Evolutionary conservation across 2,113 vertebrate species (phyloP).

Genomic region (Ascaphus truei): DNA sequence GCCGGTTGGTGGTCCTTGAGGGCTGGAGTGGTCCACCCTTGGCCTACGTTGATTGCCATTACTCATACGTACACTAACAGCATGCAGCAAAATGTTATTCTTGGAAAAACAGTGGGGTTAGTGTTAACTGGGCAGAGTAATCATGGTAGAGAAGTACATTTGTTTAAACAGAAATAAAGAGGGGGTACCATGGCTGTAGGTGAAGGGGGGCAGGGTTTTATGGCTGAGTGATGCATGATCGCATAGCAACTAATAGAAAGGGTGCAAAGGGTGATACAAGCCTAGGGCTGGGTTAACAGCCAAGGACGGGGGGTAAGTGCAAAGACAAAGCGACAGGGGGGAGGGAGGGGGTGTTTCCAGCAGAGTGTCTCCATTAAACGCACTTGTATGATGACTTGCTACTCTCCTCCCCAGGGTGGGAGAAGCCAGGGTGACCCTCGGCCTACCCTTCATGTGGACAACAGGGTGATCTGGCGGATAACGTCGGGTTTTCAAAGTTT

Average conservation of each 20-base stretch:
- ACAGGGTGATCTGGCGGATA: too few relatives aligned
- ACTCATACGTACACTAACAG: conserved; percentile 45
- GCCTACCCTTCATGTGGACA: not conserved
- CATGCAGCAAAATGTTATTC: conserved; percentile 65
- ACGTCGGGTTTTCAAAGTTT: too few relatives aligned
- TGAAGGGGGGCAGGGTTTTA: conserved; percentile 66
- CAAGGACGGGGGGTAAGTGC: conserved; percentile 37
- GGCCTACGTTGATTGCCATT: conserved; percentile 4
- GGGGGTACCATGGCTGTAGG: conserved; percentile 47
- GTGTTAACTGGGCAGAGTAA: conserved; percentile 74
- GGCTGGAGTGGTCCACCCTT: too few relatives aligned
- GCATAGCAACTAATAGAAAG: conserved; percentile 79
- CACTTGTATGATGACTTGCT: not conserved
- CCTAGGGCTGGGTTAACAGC: conserved; percentile 80
- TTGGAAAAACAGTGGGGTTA: conserved; percentile 88
- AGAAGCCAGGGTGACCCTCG: not conserved
- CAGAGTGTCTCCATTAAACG: conserved; percentile 72
- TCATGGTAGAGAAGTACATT: conserved; percentile 55
- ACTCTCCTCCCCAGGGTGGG: not conserved
- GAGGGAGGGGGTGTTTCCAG: conserved; percentile 63
- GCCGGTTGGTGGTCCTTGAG: too few relatives aligned
- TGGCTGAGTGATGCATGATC: conserved; percentile 80
- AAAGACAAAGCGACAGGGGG: conserved; percentile 73
- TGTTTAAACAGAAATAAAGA: conserved; percentile 59
- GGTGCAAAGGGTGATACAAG: conserved; percentile 82